Conservation (phyloP, 2,113 vertebrate genomes). For the Tapirus terrestris region DNA sequence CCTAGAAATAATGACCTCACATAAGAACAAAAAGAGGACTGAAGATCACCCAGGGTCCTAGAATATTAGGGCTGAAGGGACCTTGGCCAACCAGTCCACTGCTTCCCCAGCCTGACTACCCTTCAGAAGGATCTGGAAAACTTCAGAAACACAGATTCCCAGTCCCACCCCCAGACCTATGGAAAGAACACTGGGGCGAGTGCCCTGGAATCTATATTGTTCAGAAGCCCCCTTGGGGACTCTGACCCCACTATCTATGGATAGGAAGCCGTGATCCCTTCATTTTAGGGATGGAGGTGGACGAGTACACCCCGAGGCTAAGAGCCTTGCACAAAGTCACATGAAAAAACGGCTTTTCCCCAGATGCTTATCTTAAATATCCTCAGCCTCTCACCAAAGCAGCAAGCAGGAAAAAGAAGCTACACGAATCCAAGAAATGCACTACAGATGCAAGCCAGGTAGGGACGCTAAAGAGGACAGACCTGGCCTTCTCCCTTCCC, state of each 20-base stretch:
- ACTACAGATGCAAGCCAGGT: background rate
- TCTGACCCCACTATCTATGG: background rate
- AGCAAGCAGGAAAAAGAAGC: background rate
- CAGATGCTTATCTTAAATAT: background rate
- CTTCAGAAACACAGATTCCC: background rate
- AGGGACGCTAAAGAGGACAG: accelerated
- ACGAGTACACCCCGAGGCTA: background rate
- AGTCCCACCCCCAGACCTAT: background rate
- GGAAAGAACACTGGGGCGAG: background rate
- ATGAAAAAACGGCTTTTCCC: background rate
- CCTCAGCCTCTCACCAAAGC: background rate
- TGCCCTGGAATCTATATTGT: too few species aligned
- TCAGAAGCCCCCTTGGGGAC: background rate
- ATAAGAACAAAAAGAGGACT: background rate
- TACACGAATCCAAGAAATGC: background rate
- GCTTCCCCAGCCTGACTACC: background rate
- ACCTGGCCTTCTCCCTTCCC: background rate
- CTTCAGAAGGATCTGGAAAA: background rate
- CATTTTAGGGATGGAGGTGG: background rate
- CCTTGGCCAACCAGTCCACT: background rate
- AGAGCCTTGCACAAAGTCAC: background rate
- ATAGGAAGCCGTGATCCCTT: background rate
- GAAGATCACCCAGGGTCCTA: background rate
- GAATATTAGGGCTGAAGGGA: background rate
- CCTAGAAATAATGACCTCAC: background rate